Conservation (phyloP, 2,888 invertebrate species). For the Eupithecia subfuscata region DNA sequence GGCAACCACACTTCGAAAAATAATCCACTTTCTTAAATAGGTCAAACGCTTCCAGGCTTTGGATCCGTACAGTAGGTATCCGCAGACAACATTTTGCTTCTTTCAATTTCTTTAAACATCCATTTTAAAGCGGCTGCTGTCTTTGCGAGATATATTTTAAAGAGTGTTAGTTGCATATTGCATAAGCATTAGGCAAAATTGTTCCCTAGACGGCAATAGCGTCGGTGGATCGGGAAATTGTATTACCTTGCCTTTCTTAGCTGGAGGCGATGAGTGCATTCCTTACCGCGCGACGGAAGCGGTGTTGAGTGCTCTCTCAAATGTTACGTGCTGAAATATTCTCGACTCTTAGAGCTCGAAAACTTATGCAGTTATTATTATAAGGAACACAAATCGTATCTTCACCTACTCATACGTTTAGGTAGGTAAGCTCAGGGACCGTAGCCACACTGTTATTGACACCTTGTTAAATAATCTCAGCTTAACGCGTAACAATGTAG, state of each 20-base stretch:
- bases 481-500: slow-evolving; percentile 1
- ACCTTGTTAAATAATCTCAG: neutral
- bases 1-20: slow-evolving; percentile 30
- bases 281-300: slow-evolving; percentile 69
- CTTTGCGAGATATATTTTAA: slow-evolving; percentile 59
- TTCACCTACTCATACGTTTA: neutral
- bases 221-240: slow-evolving; percentile 72
- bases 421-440: neutral
- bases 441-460: neutral
- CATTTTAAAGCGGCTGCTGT: slow-evolving; percentile 45
- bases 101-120: slow-evolving; percentile 49
- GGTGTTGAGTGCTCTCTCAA: slow-evolving; percentile 61
- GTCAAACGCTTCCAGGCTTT: slow-evolving; percentile 35
- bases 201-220: slow-evolving; percentile 77
- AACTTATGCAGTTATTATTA: slow-evolving; percentile 26
- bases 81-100: slow-evolving; percentile 36
- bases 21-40: slow-evolving; percentile 41
- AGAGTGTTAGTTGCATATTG: slow-evolving; percentile 63
- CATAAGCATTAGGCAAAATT: slow-evolving; percentile 74
- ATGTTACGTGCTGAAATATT: slow-evolving; percentile 42
- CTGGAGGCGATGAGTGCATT: slow-evolving; percentile 75
- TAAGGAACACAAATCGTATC: neutral
- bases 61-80: slow-evolving; percentile 20
- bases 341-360: slow-evolving; percentile 12
- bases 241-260: slow-evolving; percentile 72